These are phyloP conservation scores for Lycorma delicatula DNA, from an alignment of 1,140 invertebrate species.

Conservation along the genomic window DNA sequence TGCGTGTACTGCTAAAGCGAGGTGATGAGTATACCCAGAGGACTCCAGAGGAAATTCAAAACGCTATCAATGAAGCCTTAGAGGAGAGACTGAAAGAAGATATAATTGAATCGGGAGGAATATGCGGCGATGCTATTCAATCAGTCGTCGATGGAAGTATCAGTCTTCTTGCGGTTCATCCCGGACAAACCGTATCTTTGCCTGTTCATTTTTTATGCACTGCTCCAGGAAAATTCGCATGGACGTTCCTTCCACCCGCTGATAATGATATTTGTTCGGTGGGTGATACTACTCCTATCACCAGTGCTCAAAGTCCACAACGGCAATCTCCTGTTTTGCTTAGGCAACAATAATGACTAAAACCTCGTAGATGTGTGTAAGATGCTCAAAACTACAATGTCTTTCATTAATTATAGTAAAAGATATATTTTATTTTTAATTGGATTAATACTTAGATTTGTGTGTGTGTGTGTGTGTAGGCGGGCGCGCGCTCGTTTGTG, in stretches of 20 bases:
- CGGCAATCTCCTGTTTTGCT: not conserved
- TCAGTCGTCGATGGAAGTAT: not conserved
- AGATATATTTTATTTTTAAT: too few relatives aligned
- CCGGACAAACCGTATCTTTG: not conserved
- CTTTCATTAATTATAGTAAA: too few relatives aligned
- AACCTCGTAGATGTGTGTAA: not conserved
- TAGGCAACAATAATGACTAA: too few relatives aligned
- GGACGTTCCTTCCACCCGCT: slow-evolving; percentile 10
- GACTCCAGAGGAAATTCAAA: slow-evolving; percentile 13
- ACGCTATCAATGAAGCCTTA: slow-evolving; percentile 15
- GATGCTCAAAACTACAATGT: not conserved
- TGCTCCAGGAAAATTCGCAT: slow-evolving; percentile 5
- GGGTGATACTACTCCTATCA: slow-evolving; percentile 3
- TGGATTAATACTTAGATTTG: too few relatives aligned
- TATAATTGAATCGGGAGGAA: not conserved
- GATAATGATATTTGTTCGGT: slow-evolving; percentile 11
- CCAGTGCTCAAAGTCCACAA: not conserved
- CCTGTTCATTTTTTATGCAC: slow-evolving; percentile 5
- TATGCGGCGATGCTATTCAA: not conserved
- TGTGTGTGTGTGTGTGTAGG: too few relatives aligned
- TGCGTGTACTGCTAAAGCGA: slow-evolving; percentile 2
- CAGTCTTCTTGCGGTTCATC: not conserved
- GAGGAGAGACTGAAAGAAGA: slow-evolving; percentile 9
- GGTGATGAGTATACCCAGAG: not conserved
- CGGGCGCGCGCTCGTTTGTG: too few relatives aligned